phyloP scores from a whole-genome alignment of 2,797 vertebrate species.

The Cynodonichthys magdalenae region DNA sequence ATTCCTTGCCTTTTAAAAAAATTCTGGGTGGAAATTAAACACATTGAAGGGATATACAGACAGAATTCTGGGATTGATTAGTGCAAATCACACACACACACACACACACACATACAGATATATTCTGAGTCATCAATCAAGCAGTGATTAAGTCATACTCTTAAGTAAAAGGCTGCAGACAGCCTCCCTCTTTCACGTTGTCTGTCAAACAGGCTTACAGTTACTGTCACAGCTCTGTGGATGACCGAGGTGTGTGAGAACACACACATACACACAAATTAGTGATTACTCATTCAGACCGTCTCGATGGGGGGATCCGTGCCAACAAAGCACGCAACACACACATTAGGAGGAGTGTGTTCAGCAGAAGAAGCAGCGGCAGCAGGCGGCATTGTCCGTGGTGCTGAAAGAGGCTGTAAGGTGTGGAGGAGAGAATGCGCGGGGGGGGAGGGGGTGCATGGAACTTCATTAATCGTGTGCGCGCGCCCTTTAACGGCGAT shows the following conservation, averaged over 20 bases:
- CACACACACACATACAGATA: conserved; percentile 6
- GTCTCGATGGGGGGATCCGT: conserved; percentile 41
- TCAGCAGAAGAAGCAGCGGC: conserved; percentile 1
- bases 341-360: too few relatives aligned
- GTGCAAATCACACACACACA: neutral
- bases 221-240: conserved; percentile 54
- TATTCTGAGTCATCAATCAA: conserved; percentile 48
- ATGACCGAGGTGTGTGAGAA: conserved; percentile 52
- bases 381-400: conserved; percentile 68
- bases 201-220: conserved; percentile 59
- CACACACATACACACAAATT: conserved; percentile 26
- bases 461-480: conserved; percentile 66
- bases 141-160: conserved; percentile 56
- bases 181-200: conserved; percentile 36
- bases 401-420: conserved; percentile 66
- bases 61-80: neutral
- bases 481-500: conserved; percentile 5
- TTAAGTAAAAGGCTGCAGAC: conserved; percentile 52
- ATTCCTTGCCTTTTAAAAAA: too few relatives aligned
- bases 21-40: conserved; percentile 5
- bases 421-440: conserved; percentile 16
- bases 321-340: conserved; percentile 28
- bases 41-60: neutral
- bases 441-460: conserved; percentile 23
- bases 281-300: conserved; percentile 69